Base-by-base conservation (phyloP, 2,797 vertebrate species). In the Pogonophryne albipinna region DNA sequence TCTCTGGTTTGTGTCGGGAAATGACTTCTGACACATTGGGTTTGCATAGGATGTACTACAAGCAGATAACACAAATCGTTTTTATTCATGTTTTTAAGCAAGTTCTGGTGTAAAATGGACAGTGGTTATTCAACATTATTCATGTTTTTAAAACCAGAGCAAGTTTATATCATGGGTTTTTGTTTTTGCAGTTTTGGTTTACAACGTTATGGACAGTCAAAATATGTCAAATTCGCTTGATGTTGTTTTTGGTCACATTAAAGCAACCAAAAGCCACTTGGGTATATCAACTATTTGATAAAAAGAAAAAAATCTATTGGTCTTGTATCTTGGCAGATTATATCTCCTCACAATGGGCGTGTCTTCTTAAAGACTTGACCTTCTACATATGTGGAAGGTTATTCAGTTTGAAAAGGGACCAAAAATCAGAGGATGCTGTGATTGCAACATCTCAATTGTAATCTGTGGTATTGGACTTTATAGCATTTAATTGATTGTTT, bases 1-100 rank as follows among this genome's bases (percentile, higher is more conserved):
- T 71, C 61, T 65, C 16, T 62, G 44, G 56, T 38, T 49, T 57
- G 58, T 42, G 20, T 61, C 7, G 51, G 16, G 45, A 17, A 27
- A 7, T 45, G 31, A 63, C 47, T 19, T 34, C 31, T 46, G 49
- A 72, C 31, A 60, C 5, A 11, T 57, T 17, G 6, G 5, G 11
- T 69, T n/a, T 49, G 17, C 23, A 47, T 38, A 72, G n/a, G 16
- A 56, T 50, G 31, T 15, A 38, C 67, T 12, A 34, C 11, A 31
- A 56, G 27, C 57, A 56, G 56, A 61, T 42, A 60, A 31, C 4
- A 27, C 1, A 27, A 27, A 27, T 27, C 27, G 1, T 5, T 27
- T 27, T 4, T 15, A 38, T 52, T 58, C 42, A 10, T 50, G 9
- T 27, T 49, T 64, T 64, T 1, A 20, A 44, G 38, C 52, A 15